Conservation (phyloP, 2,797 vertebrate genomes). For the Acanthiza pusilla region DNA sequence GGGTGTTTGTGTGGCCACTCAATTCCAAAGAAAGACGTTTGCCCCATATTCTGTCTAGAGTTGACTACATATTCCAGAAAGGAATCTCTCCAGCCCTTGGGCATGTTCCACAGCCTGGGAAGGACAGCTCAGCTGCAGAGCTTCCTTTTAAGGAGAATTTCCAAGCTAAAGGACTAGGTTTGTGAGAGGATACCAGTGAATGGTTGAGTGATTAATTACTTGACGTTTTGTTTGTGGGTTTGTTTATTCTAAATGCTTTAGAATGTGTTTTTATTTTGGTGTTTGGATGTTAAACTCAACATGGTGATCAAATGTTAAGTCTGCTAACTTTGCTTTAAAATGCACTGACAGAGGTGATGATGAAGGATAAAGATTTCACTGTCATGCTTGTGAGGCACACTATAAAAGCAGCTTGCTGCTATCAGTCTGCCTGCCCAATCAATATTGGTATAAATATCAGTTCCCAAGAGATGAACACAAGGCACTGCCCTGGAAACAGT, state of each 20-base stretch:
- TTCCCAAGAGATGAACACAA: not conserved
- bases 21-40: not conserved
- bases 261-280: not conserved
- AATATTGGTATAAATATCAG: not conserved
- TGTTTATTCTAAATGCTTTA: not conserved
- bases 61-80: not conserved
- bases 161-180: not conserved
- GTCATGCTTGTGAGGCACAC: not conserved
- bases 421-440: not conserved
- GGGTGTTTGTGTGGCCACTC: not conserved
- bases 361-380: not conserved
- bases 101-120: not conserved
- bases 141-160: not conserved
- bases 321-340: not conserved
- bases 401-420: not conserved
- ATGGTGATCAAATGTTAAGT: not conserved
- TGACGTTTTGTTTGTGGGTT: not conserved
- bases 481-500: not conserved
- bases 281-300: not conserved
- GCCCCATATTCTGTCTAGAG: not conserved
- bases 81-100: not conserved
- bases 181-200: not conserved
- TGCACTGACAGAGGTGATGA: not conserved
- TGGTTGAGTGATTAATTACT: not conserved
- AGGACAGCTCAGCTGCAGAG: not conserved